These are phyloP conservation scores for Oryzias celebensis DNA, from an alignment of 2,113 vertebrate genomes.

Conservation along the genomic window DNA sequence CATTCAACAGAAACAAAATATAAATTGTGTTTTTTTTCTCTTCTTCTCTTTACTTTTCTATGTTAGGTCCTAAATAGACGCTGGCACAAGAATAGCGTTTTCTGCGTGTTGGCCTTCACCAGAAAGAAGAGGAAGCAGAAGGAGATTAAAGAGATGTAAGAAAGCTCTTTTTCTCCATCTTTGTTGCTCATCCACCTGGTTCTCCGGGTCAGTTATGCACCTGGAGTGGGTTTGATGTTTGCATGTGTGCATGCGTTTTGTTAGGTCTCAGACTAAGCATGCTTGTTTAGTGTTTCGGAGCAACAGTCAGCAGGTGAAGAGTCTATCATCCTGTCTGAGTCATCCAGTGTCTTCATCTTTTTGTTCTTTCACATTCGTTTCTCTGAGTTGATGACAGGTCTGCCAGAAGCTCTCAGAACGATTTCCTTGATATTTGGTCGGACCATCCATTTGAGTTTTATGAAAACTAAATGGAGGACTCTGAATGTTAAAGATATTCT, in stretches of 20 bases:
- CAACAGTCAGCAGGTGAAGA: constrained; percentile 48
- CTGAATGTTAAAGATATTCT: neutral
- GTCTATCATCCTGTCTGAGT: constrained; percentile 30
- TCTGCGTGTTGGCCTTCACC: constrained; percentile 15
- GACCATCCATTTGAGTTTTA: neutral
- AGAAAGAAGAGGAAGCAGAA: constrained; percentile 12
- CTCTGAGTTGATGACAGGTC: neutral
- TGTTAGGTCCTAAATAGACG: constrained; percentile 37
- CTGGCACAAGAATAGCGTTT: constrained; percentile 16
- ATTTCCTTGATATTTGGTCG: neutral
- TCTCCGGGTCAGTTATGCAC: constrained; percentile 34
- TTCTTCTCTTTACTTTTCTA: constrained; percentile 16
- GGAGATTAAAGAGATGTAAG: constrained; percentile 51
- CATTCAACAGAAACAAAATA: neutral
- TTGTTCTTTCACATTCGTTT: constrained; percentile 4
- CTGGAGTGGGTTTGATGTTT: constrained; percentile 43
- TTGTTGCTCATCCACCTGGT: constrained; percentile 51
- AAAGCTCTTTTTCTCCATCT: constrained; percentile 24
- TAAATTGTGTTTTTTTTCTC: neutral
- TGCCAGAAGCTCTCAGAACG: neutral
- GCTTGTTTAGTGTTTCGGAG: constrained; percentile 24
- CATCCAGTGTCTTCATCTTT: constrained; percentile 24
- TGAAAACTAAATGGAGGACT: neutral
- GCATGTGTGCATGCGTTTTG: constrained; percentile 29
- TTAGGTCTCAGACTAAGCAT: constrained; percentile 9